Evolutionary conservation across 1,140 invertebrate species (phyloP).

Genomic region (Acromyrmex echinatior): DNA sequence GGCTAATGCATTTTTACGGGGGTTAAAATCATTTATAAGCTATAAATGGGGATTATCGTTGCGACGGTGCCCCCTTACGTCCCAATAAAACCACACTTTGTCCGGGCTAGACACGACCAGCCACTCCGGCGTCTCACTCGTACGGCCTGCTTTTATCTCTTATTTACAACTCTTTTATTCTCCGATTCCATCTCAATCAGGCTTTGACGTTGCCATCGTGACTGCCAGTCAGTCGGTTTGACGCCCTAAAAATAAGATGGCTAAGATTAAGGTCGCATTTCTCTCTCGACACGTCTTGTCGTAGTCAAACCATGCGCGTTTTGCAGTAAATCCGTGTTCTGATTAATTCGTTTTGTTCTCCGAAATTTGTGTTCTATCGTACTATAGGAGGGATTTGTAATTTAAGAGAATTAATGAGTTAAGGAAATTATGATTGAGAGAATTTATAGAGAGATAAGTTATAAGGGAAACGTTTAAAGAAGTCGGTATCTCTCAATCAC

Average conservation of each 20-base stretch:
- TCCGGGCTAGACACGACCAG: conserved; percentile 83
- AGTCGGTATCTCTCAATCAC: not conserved
- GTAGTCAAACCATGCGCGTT: not conserved
- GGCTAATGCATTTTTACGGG: conserved; percentile 85
- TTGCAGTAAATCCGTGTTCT: not conserved
- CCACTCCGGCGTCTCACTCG: conserved; percentile 78
- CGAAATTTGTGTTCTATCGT: conserved; percentile 2
- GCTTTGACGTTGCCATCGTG: conserved; percentile 50
- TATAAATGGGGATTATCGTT: conserved; percentile 86
- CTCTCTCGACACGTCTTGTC: conserved; percentile 17
- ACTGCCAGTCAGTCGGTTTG: conserved; percentile 30
- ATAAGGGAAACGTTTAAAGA: not conserved
- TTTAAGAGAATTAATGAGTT: not conserved
- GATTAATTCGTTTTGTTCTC: conserved; percentile 1
- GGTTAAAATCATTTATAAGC: conserved; percentile 87
- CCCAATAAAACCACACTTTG: conserved; percentile 85
- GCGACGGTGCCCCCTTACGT: conserved; percentile 77
- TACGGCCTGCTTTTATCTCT: conserved; percentile 84
- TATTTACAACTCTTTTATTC: conserved; percentile 87
- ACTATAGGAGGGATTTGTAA: not conserved
- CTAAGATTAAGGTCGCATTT: conserved; percentile 63
- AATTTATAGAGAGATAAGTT: not conserved
- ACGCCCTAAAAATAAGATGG: conserved; percentile 61
- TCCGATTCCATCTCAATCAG: conserved; percentile 87
- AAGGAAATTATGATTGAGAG: not conserved